Conservation (phyloP, 2,797 vertebrate species). For the Siniperca obscura region DNA sequence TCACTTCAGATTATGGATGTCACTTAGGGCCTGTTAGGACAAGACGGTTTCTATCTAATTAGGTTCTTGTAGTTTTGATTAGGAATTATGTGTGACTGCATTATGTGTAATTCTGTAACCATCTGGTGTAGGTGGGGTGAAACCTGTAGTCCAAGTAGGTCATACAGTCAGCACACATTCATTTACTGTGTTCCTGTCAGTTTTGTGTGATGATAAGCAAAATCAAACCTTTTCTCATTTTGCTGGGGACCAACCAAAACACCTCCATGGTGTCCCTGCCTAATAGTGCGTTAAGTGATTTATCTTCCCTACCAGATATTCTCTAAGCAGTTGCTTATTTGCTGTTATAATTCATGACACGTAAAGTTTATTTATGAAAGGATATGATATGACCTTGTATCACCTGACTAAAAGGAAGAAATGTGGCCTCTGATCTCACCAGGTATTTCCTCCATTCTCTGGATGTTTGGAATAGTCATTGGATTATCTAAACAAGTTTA, state of each 20-base stretch:
- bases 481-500: constrained; percentile 60
- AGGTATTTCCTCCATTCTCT: constrained; percentile 65
- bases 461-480: constrained; percentile 64
- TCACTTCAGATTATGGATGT: neutral
- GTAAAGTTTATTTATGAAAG: neutral
- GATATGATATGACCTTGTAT: neutral
- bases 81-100: constrained; percentile 20
- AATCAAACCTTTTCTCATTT: neutral
- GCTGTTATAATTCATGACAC: neutral
- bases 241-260: neutral
- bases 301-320: neutral
- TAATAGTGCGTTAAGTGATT: neutral
- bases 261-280: neutral
- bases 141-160: constrained; percentile 24
- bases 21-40: neutral
- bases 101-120: constrained; percentile 21
- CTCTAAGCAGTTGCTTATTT: neutral
- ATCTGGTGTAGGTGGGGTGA: constrained; percentile 18
- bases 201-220: neutral
- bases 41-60: neutral
- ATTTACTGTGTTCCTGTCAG: neutral
- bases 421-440: neutral
- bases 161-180: constrained; percentile 10
- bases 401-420: constrained; percentile 10
- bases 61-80: constrained; percentile 2